Conservation (phyloP, 1,140 invertebrate species). For the Onthophagus taurus region DNA sequence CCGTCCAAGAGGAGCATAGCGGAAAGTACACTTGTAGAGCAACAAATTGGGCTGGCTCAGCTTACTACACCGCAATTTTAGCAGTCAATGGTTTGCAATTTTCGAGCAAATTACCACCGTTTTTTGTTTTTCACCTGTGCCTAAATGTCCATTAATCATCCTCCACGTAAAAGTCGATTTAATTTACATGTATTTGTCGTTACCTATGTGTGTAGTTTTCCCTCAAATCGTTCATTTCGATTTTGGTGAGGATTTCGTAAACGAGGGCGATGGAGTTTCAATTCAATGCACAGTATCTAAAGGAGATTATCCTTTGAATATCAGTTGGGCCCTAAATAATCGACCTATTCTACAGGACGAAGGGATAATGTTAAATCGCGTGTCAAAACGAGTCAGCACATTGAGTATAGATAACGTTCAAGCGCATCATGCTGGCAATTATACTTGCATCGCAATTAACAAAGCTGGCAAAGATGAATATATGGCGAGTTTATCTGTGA, state of each 20-base stretch:
- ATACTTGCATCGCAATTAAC: slow-evolving; percentile 51
- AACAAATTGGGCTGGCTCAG: slow-evolving; percentile 61
- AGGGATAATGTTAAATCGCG: slow-evolving; percentile 38
- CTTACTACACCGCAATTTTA: slow-evolving; percentile 57
- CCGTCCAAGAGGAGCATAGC: slow-evolving; percentile 62
- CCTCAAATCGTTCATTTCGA: slow-evolving; percentile 17
- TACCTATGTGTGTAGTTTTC: slow-evolving; percentile 13
- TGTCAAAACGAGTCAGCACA: slow-evolving; percentile 46
- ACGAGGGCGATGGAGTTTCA: slow-evolving; percentile 43
- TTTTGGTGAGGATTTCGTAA: slow-evolving; percentile 36
- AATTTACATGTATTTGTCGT: not conserved
- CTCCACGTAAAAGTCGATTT: not conserved
- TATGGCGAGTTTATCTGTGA: slow-evolving; percentile 47
- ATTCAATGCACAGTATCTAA: slow-evolving; percentile 41
- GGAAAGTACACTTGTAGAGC: slow-evolving; percentile 75
- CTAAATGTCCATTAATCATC: not conserved
- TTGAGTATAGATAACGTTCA: slow-evolving; percentile 50
- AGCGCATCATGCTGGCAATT: slow-evolving; percentile 43
- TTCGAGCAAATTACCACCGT: not conserved
- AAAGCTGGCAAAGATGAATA: slow-evolving; percentile 40
- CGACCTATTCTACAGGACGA: slow-evolving; percentile 25
- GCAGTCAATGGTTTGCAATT: slow-evolving; percentile 56
- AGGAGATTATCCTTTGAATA: slow-evolving; percentile 42
- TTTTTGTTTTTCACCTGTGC: not conserved
- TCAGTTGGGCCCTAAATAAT: slow-evolving; percentile 47